phyloP scores from a whole-genome alignment of 2,888 invertebrate species.

The Nemotelus pantherinus region DNA sequence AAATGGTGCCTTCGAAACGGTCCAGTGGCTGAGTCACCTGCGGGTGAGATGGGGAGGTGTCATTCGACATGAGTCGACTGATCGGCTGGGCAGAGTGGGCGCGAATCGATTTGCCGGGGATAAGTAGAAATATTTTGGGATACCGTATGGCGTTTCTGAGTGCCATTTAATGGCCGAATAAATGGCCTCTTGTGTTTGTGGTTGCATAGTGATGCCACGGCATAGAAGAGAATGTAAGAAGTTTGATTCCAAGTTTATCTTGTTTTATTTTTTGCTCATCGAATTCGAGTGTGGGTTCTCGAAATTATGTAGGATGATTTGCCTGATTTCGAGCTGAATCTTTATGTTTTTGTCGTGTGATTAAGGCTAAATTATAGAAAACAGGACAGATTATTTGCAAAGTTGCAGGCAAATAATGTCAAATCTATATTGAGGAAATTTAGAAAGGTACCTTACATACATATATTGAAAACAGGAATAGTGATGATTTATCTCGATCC shows the following conservation, averaged over 20 bases:
- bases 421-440: too few relatives aligned
- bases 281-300: constrained; percentile 13
- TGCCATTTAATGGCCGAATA: constrained; percentile 44
- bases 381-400: background rate
- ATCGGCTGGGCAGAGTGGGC: constrained; percentile 2
- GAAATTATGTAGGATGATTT: background rate
- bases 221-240: too few relatives aligned
- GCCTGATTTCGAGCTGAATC: constrained; percentile 31
- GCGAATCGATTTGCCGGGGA: constrained; percentile 35
- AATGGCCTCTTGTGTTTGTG: constrained; percentile 43
- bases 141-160: constrained; percentile 39
- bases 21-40: constrained; percentile 12
- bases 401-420: too few relatives aligned
- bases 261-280: background rate
- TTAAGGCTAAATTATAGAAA: constrained; percentile 36
- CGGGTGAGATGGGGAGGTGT: constrained; percentile 19
- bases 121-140: constrained; percentile 34
- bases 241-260: background rate
- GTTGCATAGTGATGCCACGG: constrained; percentile 26
- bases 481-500: too few relatives aligned
- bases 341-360: constrained; percentile 25
- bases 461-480: too few relatives aligned
- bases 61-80: background rate
- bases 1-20: constrained; percentile 30
- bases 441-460: too few relatives aligned